These are phyloP conservation scores for Chaitophorus viminalis DNA, from an alignment of 2,888 invertebrate genomes.

Conservation along the genomic window DNA sequence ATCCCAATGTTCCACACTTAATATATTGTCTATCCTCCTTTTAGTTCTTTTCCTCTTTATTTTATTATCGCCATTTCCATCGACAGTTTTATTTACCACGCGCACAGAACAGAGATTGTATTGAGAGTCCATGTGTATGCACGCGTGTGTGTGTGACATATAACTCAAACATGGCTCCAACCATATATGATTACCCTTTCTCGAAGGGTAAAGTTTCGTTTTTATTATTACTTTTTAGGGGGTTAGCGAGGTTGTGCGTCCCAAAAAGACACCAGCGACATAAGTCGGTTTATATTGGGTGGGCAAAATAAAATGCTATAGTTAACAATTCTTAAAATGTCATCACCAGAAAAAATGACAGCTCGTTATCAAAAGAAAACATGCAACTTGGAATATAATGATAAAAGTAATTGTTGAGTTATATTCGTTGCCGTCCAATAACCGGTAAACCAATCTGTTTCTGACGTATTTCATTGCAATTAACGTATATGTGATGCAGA, in stretches of 20 bases:
- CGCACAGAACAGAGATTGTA: constrained; percentile 9
- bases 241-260: neutral
- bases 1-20: constrained; percentile 40
- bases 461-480: neutral
- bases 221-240: neutral
- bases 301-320: neutral
- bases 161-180: constrained; percentile 22
- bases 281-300: constrained; percentile 8
- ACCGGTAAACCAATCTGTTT: neutral
- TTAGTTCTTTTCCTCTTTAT: constrained; percentile 22
- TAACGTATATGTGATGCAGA: neutral
- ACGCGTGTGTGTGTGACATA: neutral
- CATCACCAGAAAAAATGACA: constrained; percentile 10
- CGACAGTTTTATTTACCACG: constrained; percentile 45
- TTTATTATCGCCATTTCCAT: constrained; percentile 51
- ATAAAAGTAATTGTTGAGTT: constrained; percentile 32
- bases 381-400: neutral
- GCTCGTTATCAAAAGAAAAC: constrained; percentile 39
- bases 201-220: constrained; percentile 6
- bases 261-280: neutral
- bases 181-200: constrained; percentile 27
- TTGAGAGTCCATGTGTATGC: constrained; percentile 31
- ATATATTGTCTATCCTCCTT: constrained; percentile 22
- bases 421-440: neutral
- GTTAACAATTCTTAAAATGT: constrained; percentile 35